A percentile compares a stretch with the other conserved stretches of the same genome.
phyloP scores from a whole-genome alignment of 2,888 invertebrate genomes.

The Andrena minutula region DNA sequence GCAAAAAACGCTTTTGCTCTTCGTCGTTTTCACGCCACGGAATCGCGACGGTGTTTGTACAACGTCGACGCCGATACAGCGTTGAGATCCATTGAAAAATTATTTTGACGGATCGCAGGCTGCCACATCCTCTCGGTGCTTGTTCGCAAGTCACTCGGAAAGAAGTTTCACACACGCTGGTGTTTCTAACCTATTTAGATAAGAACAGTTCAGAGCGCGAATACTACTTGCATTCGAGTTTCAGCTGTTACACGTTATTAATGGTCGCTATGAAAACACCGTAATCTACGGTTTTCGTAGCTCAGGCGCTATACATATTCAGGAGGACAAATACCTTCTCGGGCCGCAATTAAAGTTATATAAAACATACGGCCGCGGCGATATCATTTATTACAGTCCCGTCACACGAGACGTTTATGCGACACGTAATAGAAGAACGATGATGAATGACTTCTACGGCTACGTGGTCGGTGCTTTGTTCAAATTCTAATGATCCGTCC shows the following conservation, averaged over 20 bases:
- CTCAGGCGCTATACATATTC: not conserved
- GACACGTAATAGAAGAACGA: slow-evolving; percentile 51
- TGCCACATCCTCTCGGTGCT: not conserved
- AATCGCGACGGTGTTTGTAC: slow-evolving; percentile 72
- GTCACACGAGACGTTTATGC: slow-evolving; percentile 43
- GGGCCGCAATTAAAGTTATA: slow-evolving; percentile 39
- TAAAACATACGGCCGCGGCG: slow-evolving; percentile 32
- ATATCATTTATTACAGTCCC: slow-evolving; percentile 50
- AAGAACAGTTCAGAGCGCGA: not conserved
- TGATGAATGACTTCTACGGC: slow-evolving; percentile 54
- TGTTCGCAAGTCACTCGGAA: not conserved
- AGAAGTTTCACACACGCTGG: not conserved
- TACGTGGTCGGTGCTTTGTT: slow-evolving; percentile 60
- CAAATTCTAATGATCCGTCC: slow-evolving; percentile 67
- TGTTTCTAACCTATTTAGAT: not conserved
- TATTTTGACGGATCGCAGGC: slow-evolving; percentile 74
- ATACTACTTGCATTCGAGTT: not conserved
- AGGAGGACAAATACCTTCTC: slow-evolving; percentile 4
- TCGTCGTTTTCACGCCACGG: slow-evolving; percentile 34
- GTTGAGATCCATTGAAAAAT: slow-evolving; percentile 62
- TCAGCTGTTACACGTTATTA: not conserved
- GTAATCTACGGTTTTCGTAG: not conserved
- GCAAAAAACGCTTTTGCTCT: slow-evolving; percentile 56
- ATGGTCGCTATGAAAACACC: slow-evolving; percentile 1
- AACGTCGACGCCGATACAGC: slow-evolving; percentile 74